Conservation (phyloP, 53 echinoderm and acorn worm species). For the Patiria pectinifera region DNA sequence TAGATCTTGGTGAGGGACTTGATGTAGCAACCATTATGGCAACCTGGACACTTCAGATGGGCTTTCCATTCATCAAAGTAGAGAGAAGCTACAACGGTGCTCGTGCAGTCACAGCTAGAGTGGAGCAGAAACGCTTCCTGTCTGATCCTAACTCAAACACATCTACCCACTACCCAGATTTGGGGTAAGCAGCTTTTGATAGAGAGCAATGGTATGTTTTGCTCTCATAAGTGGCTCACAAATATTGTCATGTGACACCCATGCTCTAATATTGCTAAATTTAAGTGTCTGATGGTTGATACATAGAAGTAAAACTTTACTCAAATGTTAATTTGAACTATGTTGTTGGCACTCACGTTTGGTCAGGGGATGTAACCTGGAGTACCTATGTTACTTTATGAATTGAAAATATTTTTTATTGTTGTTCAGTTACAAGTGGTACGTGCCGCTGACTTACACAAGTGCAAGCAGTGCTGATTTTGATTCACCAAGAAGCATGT, state of each 20-base stretch:
- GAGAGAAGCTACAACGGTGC: slow-evolving; percentile 63
- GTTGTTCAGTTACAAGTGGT: slow-evolving; percentile 84
- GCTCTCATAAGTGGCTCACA: neutral
- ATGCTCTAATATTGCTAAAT: neutral
- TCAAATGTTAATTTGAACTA: too few species aligned
- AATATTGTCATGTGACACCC: neutral
- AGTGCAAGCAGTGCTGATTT: slow-evolving; percentile 59
- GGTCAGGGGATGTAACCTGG: too few species aligned
- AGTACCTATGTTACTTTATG: too few species aligned
- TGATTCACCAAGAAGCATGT: slow-evolving; percentile 50
- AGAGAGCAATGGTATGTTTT: neutral
- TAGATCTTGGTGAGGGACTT: slow-evolving; percentile 45
- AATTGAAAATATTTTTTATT: neutral
- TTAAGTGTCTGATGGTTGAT: too few species aligned
- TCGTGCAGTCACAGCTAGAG: slow-evolving; percentile 54
- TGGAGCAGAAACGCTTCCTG: slow-evolving; percentile 82
- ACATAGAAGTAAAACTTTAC: too few species aligned
- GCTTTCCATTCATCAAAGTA: slow-evolving; percentile 83
- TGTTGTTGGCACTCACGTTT: too few species aligned
- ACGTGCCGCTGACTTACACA: slow-evolving; percentile 89
- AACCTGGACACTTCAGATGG: slow-evolving; percentile 94
- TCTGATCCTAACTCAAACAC: slow-evolving; percentile 77
- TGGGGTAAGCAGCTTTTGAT: slow-evolving; percentile 71
- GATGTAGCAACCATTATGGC: slow-evolving; percentile 88
- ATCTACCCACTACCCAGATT: slow-evolving; percentile 66